Base-by-base conservation (phyloP, 2,797 vertebrate species). In the Spea hammondii region DNA sequence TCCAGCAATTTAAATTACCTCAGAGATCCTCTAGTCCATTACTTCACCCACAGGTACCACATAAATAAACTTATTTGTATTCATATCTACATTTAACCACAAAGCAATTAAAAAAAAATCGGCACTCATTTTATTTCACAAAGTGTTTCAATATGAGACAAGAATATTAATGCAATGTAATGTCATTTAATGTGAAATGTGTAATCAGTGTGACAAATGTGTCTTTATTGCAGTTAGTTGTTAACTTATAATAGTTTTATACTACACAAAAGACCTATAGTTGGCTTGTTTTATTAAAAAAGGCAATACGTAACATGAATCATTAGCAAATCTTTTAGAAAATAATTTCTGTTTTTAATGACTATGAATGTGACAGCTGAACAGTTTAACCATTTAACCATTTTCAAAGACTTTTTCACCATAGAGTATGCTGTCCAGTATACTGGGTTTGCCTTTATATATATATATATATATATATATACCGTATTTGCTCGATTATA, bases 151-250 rank as follows among this genome's bases (percentile, higher is more conserved):
- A 59, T 73, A 73, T 73, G 17, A 55, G 46, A 59, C 57, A 78
- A 54, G 48, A 60, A 69, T 17, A 60, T 79, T 60, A 49, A 47
- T 10, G 65, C 64, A 74, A 79, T 68, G 47, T 17, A 70, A 54
- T 74, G 54, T 32, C 57, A 70, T 62, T 79, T 74, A 74, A 70
- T 6, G 49, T 74, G 66, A 79, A 74, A 46, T 53, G 53, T 79
- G 55, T 70, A 74, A 79, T 69, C 65, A 68, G 5, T 74, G 65
- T 65, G 71, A 79, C 72, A 74, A 79, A 79, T 54, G n/a, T 53
- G 7, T 65, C 78, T 74, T 17, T 74, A 74, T 48, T 74, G 50
- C 49, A 70, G 44, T 59, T 10, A 5, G 57, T 44, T 53, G 17
- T 69, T 53, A 46, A 44, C 59, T 48, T 62, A 44, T 55, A 69